These are phyloP conservation scores for Sakesphorus luctuosus DNA, from an alignment of 2,113 vertebrate species.

Conservation along the genomic window DNA sequence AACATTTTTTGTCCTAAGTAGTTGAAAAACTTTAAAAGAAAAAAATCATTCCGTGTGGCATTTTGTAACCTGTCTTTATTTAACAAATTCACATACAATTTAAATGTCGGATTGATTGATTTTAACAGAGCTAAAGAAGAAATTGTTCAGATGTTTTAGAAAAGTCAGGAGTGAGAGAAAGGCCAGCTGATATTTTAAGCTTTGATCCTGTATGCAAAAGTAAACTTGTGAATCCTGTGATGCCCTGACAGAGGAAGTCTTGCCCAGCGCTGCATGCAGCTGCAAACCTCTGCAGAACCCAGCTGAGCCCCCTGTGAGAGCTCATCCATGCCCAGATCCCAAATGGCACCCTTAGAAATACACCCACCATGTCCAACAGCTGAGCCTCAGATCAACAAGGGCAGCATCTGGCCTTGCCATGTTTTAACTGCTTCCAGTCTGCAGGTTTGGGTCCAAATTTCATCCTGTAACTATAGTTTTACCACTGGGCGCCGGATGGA, in stretches of 20 bases:
- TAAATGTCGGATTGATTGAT: neutral
- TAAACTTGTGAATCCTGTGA: neutral
- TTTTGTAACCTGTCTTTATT: constrained; percentile 80
- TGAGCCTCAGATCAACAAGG: neutral
- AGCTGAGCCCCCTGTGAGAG: neutral
- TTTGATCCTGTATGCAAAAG: neutral
- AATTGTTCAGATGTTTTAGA: constrained; percentile 16
- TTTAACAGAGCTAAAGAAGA: neutral
- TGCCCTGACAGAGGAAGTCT: neutral
- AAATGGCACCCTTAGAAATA: neutral
- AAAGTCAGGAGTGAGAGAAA: constrained; percentile 11
- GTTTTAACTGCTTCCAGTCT: neutral
- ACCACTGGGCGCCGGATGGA: rapidly evolving
- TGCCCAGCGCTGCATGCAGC: rapidly evolving
- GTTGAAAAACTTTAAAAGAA: constrained; percentile 74
- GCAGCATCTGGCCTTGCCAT: neutral
- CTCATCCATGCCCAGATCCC: neutral
- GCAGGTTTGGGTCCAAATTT: neutral
- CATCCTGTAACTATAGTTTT: rapidly evolving
- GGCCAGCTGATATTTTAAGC: neutral
- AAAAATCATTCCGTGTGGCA: constrained; percentile 65
- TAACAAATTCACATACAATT: constrained; percentile 22
- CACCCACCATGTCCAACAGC: neutral
- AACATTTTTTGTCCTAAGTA: constrained; percentile 80
- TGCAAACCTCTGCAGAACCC: neutral